A percentile compares a stretch with the other conserved stretches of the same genome.
These are phyloP conservation scores for Oriolus oriolus DNA, from an alignment of 2,113 vertebrate genomes.

Conservation along the genomic window DNA sequence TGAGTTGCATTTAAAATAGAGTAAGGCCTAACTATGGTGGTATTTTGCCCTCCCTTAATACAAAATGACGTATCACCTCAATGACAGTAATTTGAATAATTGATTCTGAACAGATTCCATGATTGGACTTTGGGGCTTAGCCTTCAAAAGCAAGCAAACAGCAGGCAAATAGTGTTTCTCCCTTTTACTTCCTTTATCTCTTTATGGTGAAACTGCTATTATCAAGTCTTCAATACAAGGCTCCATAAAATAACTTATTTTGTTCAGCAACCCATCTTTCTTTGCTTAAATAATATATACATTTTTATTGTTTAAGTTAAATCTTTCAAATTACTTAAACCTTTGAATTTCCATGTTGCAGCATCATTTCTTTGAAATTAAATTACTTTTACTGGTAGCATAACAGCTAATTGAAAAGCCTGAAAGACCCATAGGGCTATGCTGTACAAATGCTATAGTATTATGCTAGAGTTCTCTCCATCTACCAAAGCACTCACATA, in stretches of 20 bases:
- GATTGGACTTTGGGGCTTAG: not conserved
- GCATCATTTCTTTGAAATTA: not conserved
- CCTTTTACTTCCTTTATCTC: not conserved
- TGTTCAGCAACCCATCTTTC: not conserved
- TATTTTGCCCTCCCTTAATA: not conserved
- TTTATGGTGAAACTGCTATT: not conserved
- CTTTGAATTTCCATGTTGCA: not conserved
- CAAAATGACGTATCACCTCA: not conserved
- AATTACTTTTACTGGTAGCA: not conserved
- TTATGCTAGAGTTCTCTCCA: not conserved
- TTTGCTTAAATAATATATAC: not conserved
- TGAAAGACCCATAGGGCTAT: not conserved
- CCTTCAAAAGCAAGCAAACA: not conserved
- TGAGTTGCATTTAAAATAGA: not conserved
- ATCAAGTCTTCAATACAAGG: not conserved
- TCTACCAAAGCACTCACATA: not conserved
- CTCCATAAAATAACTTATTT: not conserved
- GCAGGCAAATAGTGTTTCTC: not conserved
- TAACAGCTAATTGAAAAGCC: not conserved
- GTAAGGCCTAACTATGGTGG: not conserved
- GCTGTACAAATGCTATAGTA: not conserved
- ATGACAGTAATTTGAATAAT: not conserved
- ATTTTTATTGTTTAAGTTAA: not conserved
- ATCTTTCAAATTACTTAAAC: not conserved
- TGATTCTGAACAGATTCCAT: not conserved